phyloP scores from a whole-genome alignment of 2,888 invertebrate genomes.

The Mantis religiosa region DNA sequence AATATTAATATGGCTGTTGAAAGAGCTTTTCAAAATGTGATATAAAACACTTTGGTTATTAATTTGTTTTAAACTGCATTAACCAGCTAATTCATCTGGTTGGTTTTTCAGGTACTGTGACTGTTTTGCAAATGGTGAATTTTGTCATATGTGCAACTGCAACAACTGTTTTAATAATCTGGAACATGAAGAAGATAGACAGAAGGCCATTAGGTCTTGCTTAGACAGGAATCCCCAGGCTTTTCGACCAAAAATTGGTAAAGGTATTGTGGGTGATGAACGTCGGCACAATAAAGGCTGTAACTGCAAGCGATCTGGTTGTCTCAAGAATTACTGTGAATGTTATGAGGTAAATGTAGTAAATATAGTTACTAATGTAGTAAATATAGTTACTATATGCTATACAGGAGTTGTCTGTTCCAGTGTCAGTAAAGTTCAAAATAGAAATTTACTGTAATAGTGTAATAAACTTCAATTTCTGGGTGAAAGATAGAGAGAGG shows the following conservation, averaged over 20 bases:
- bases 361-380: conserved; percentile 1
- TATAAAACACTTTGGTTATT: too few species aligned
- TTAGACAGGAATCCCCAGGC: conserved; percentile 96
- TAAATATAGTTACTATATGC: background rate
- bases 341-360: conserved; percentile 79
- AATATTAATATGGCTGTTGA: too few species aligned
- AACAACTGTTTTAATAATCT: conserved; percentile 95
- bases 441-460: background rate
- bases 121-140: conserved; percentile 99
- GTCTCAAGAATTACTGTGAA: conserved; percentile 98
- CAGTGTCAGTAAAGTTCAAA: background rate
- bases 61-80: background rate
- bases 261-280: conserved; percentile 72
- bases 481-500: too few species aligned
- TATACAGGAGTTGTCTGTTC: background rate
- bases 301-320: conserved; percentile 96
- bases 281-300: conserved; percentile 96
- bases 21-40: too few species aligned
- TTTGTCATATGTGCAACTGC: conserved; percentile 97
- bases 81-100: background rate
- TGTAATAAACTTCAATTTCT: too few species aligned
- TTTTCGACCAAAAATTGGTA: conserved; percentile 97
- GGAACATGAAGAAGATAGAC: conserved; percentile 89
- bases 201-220: conserved; percentile 89
- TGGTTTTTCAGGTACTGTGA: conserved; percentile 73